Evolutionary conservation across 1,140 invertebrate species (phyloP).

Genomic region (Diorhabda carinulata): DNA sequence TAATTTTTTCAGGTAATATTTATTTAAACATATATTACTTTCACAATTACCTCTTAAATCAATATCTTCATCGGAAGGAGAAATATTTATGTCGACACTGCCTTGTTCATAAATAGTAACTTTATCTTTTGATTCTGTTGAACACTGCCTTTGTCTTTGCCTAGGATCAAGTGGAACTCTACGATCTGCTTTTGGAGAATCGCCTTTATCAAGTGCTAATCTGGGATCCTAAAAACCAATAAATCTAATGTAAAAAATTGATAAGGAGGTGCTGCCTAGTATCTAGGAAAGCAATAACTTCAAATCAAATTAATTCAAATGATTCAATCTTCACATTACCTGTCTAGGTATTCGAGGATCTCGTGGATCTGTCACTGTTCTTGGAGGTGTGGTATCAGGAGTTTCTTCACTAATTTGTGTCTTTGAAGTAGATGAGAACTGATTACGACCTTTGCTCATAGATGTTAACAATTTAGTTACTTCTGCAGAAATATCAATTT

Average conservation of each 20-base stretch:
- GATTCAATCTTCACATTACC: constrained; percentile 11
- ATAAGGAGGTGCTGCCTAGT: neutral
- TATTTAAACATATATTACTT: neutral
- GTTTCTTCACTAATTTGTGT: neutral
- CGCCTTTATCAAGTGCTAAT: neutral
- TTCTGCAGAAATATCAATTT: constrained; percentile 70
- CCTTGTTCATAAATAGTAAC: constrained; percentile 45
- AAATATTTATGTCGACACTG: constrained; percentile 41
- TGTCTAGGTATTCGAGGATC: constrained; percentile 38
- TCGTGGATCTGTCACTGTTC: neutral
- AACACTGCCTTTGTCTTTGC: constrained; percentile 23
- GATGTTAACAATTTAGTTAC: constrained; percentile 60
- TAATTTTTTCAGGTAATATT: no score
- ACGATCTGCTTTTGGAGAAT: constrained; percentile 14
- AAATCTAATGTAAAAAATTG: no score
- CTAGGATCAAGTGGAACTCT: constrained; percentile 22
- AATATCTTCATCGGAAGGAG: constrained; percentile 28
- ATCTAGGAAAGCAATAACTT: neutral
- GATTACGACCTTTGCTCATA: constrained; percentile 32
- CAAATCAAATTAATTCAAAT: neutral
- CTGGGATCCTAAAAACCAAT: constrained; percentile 12
- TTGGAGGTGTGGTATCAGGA: constrained; percentile 6
- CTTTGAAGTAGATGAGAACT: constrained; percentile 2
- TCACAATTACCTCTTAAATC: constrained; percentile 26
- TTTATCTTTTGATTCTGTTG: constrained; percentile 31